Evolutionary conservation across 2,888 invertebrate species (phyloP), one percentile per base, ranked within the genome.

Genomic region (Xestia sexstrigata): DNA sequence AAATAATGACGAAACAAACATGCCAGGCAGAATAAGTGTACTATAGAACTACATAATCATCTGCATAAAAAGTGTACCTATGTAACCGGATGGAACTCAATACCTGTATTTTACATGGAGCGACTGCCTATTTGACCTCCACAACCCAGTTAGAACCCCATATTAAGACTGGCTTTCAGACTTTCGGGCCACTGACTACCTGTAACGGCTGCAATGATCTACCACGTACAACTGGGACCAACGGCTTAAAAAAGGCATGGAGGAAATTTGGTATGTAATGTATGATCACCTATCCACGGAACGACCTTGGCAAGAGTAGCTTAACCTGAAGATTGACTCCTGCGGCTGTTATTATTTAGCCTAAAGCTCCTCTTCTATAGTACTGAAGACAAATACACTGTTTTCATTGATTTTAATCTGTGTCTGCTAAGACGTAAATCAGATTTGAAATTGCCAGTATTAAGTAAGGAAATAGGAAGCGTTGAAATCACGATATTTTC

Each of bases 401-500:
- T 68, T 74, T 55, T 52, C 47, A 73, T 26, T 39, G 49, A 67
- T 73, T 72, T 63, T 23, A 70, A 78, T 66, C 45, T 7, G n/a
- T 68, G 42, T 58, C 69, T 78, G 49, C 63, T 75, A 71, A 71
- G 58, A 68, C 62, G 75, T 82, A 70, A 82, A 83, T 83, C 72
- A 35, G 55, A 83, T 79, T 75, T 74, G 55, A 80, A 82, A 84
- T 85, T 85, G 67, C 72, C 70, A 70, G 74, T 42, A 77, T 77
- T 67, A 73, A 79, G 58, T 69, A 76, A 88, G 69, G 68, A 78
- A 78, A 75, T 69, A 78, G 62, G 76, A 70, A 87, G 69, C 72
- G 82, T 83, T 88, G 82, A 85, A 91, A 90, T 84, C 84, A 87
- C 74, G 86, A 89, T 88, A 91, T 91, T 91, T 91, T 90, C 91